Base-by-base conservation (phyloP, 2,113 vertebrate species). In the Corydoras sp. region DNA sequence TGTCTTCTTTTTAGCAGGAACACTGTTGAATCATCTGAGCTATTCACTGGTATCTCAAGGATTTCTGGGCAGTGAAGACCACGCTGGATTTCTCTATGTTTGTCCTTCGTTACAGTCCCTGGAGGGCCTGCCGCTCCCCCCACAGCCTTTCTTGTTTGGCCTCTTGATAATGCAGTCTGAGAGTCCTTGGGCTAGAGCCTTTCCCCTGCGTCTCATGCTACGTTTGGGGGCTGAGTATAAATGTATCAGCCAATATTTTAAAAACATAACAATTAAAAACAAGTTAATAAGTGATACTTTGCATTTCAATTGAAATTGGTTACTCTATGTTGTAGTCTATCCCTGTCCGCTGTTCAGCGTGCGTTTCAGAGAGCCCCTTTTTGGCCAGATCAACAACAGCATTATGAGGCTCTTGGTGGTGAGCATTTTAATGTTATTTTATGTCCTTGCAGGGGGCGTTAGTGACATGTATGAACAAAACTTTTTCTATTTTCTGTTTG, bases 321-420 rank as follows among this genome's bases (percentile, higher is more conserved):
- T 80, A 14, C 43, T 79, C 50, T 78, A 66, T 69, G 24, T 71
- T 82, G 8, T 81, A 98, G 96, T 75, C 32, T 98, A 98, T 76
- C 95, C 96, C 18, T 84, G 89, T 75, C 86, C 94, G 69, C 59
- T 98, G 77, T 89, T 92, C 76, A 98, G 94, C 65, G 85, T 93
- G 65, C 92, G 96, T 79, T 85, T 88, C 53, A 87, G 96, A 77
- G 92, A 95, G 77, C 85, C 96, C 10, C 85, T 98, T 70, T 99
- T 96, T 12, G 89, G 93, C 75, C 93, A 95, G 81, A 91, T 92
- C 56, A 95, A 94, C 74, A 91, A 93, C 79, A 99, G 94, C 4
- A 91, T 98, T 71, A 96, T 96, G 92, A 93, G 94, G 67, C 89
- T 97, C 7, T 89, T 97, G 82, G 91, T 95, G 86, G 95, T 98